Base-by-base conservation (phyloP, 2,797 vertebrate species). In the Lutjanus argentimaculatus region DNA sequence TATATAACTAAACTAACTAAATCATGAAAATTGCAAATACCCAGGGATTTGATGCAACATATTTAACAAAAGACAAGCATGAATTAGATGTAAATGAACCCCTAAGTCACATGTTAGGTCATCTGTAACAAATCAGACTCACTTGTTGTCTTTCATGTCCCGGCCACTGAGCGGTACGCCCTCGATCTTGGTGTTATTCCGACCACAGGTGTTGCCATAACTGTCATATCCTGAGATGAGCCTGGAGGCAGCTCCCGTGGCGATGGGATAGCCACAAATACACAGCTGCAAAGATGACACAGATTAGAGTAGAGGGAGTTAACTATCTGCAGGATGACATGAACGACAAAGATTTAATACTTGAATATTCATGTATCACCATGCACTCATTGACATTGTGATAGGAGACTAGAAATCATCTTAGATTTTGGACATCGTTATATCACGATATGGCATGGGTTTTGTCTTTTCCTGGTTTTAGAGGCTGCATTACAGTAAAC, bases 171-270 rank as follows among this genome's bases (percentile, higher is more conserved):
- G 95, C 36, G 94, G 85, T 78, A 98, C 94, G 75, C 93, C 97
- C 2, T 97, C 96, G 68, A 99, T 95, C 87, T 96, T 95, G 68
- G 89, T 84, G 87, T 99, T 99, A 90, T 95, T 98, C 89, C 95
- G 95, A 48, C 98, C 98, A 83, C 99, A 99, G 83, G 96, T 97
- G 95, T 99, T 99, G 86, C 99, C 99, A 0, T 98, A 99, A 92
- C 98, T 99, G 94, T 99, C 99, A 80, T 99, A 99, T 90, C 99
- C 98, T 5, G 93, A 97, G 81, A 98, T 80, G 64, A 99, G 94
- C 92, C 99, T 96, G 74, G 97, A 95, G 78, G 97, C 97, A 72
- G 97, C 98, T 92, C 99, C 99, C 63, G 97, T 97, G 92, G 96
- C 97, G 87, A 99, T 95, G 87, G 97, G 94, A 91, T 97, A 99